Evolutionary conservation across 2,888 invertebrate species (phyloP).

Genomic region (Drosophila nr. perissopoda): DNA sequence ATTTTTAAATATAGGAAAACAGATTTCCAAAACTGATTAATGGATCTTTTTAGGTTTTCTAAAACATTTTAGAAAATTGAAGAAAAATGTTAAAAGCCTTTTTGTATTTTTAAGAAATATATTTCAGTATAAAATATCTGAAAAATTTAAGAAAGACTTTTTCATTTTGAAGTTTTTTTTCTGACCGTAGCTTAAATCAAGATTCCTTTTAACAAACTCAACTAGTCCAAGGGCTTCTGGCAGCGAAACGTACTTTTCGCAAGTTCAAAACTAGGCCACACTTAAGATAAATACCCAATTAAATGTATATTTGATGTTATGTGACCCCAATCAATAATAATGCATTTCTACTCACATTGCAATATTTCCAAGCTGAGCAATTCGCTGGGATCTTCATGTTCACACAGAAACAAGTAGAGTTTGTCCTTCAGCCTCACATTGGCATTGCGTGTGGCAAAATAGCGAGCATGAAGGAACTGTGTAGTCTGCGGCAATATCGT

Average conservation of each 20-base stretch:
- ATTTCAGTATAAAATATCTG: not conserved
- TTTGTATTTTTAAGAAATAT: not conserved
- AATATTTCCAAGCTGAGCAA: constrained; percentile 75
- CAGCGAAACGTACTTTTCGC: not conserved
- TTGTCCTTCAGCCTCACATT: constrained; percentile 83
- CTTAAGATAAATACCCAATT: not conserved
- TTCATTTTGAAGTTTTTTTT: too few species aligned
- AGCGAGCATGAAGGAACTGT: constrained; percentile 80
- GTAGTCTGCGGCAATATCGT: constrained; percentile 76
- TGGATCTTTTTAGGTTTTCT: not conserved
- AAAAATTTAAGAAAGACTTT: too few species aligned
- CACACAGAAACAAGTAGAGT: constrained; percentile 82
- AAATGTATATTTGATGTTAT: not conserved
- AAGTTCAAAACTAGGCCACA: not conserved
- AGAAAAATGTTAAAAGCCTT: not conserved
- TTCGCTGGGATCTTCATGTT: constrained; percentile 73
- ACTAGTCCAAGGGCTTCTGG: not conserved
- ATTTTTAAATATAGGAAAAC: not conserved
- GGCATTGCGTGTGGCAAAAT: constrained; percentile 82
- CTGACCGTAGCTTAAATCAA: too few species aligned
- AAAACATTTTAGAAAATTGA: not conserved
- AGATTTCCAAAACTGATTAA: not conserved
- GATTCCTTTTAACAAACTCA: not conserved
- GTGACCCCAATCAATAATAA: not conserved
- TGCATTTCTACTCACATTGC: constrained; percentile 77